Conservation (phyloP, 2,888 invertebrate species). For the Chelonus formosanus region DNA sequence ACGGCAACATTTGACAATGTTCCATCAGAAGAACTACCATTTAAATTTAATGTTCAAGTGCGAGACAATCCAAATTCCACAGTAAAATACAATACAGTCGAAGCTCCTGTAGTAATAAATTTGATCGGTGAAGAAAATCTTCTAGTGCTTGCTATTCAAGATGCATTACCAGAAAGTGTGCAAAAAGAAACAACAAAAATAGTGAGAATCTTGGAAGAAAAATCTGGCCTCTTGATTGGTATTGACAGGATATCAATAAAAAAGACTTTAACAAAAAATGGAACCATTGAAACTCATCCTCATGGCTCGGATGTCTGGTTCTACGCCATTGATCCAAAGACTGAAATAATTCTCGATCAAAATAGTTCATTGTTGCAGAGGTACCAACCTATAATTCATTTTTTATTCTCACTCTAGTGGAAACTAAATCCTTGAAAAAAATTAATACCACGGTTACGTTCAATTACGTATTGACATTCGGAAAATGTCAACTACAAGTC, state of each 20-base stretch:
- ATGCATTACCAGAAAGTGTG: conserved; percentile 77
- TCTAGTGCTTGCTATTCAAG: conserved; percentile 79
- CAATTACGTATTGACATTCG: no score
- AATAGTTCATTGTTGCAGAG: conserved; percentile 77
- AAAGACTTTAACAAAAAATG: conserved; percentile 77
- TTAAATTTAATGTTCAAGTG: conserved; percentile 70
- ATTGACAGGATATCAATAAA: conserved; percentile 85
- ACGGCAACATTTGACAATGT: conserved; percentile 77
- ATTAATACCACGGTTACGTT: no score
- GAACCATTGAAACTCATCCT: conserved; percentile 74
- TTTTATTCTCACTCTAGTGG: background rate
- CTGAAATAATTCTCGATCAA: conserved; percentile 77
- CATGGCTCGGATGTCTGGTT: conserved; percentile 88
- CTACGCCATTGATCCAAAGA: conserved; percentile 82
- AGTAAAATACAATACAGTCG: conserved; percentile 71
- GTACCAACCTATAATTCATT: conserved; percentile 59
- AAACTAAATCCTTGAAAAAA: no score
- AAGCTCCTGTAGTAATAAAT: conserved; percentile 78
- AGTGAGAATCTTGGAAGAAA: conserved; percentile 74
- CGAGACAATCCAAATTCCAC: conserved; percentile 77
- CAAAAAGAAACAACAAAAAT: conserved; percentile 69
- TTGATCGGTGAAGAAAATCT: conserved; percentile 80
- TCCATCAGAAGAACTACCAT: conserved; percentile 73
- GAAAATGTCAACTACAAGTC: no score
- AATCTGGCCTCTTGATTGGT: conserved; percentile 79